Conservation (phyloP, 2,797 vertebrate species). For the Pyrocephalus nanus region DNA sequence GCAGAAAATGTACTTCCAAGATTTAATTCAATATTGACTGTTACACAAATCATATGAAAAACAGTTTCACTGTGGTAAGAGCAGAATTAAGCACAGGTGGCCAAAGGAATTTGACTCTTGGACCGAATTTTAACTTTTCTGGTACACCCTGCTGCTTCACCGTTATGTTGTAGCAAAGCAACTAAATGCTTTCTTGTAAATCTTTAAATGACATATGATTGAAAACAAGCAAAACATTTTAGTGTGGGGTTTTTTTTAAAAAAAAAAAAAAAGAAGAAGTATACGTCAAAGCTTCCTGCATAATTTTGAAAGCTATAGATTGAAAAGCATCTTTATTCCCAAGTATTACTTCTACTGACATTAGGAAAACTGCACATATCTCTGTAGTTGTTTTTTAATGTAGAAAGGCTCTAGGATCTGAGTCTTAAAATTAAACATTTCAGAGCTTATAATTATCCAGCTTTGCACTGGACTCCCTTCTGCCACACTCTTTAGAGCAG, state of each 20-base stretch:
- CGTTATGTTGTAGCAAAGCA: background rate
- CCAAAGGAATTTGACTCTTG: conserved; percentile 24
- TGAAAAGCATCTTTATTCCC: background rate
- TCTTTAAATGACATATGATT: background rate
- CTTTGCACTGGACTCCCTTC: background rate
- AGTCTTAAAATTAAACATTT: background rate
- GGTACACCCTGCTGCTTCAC: background rate
- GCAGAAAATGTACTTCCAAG: conserved; percentile 43
- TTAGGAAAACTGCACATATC: background rate
- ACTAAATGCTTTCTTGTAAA: background rate
- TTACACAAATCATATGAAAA: conserved; percentile 24
- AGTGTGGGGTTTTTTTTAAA: background rate
- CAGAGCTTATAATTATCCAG: background rate
- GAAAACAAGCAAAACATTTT: background rate
- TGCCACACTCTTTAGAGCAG: background rate
- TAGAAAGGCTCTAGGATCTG: background rate
- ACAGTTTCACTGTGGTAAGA: background rate
- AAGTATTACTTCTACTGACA: background rate
- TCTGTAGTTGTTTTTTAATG: background rate
- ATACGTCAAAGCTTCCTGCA: background rate
- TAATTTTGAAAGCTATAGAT: background rate
- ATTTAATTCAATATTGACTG: conserved; percentile 23
- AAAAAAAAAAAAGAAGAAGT: too few species aligned
- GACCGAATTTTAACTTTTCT: background rate
- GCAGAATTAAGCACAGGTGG: conserved; percentile 43